Base-by-base conservation (phyloP, 2,797 vertebrate genomes). In the Decapterus maruadsi region DNA sequence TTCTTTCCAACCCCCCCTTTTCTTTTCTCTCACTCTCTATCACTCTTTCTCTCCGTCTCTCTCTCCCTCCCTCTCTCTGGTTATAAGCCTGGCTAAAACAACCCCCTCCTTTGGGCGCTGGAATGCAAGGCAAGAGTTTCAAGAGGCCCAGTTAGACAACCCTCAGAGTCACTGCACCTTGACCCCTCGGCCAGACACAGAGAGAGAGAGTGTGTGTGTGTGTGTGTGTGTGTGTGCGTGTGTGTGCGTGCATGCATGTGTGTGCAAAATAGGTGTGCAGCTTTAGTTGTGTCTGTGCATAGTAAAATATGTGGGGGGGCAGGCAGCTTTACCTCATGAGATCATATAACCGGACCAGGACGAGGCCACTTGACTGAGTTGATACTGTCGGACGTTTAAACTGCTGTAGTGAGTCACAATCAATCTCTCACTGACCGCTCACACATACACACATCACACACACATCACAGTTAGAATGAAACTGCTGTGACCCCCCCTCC, bases 121-220 rank as follows among this genome's bases (percentile, higher is more conserved):
- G 98, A 99, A 99, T 99, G 98, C 94, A 95, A 96, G 96, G 95
- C 94, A 95, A 95, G 94, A 95, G 95, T 95, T 95, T 94, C 93
- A 91, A 96, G 97, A 96, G 98, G 97, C 97, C 97, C 97, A 91
- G 96, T 95, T 95, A 96, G 96, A 97, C 96, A 95, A 96, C 95
- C 96, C 95, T 97, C 95, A 95, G 95, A 97, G 97, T 98, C 97
- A 96, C 96, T 97, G 97, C 97, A 97, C 96, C 96, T 95, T 97
- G 97, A 99, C 97, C 97, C 85, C 31, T 38, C 77, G 97, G 98
- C 98, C 97, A 97, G 88, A 91, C 90, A 86, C 57, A 63, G 61
- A 58, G 72, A 60, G 76, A 54, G 72, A 77, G 70, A 64, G 72
- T 60, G 71, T 62, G 74, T 76, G 66, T 56, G 64, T 40, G 43